Evolutionary conservation across 2,888 invertebrate species (phyloP), one percentile per base, ranked within the genome.

Genomic region (Eumerus sabulonum): DNA sequence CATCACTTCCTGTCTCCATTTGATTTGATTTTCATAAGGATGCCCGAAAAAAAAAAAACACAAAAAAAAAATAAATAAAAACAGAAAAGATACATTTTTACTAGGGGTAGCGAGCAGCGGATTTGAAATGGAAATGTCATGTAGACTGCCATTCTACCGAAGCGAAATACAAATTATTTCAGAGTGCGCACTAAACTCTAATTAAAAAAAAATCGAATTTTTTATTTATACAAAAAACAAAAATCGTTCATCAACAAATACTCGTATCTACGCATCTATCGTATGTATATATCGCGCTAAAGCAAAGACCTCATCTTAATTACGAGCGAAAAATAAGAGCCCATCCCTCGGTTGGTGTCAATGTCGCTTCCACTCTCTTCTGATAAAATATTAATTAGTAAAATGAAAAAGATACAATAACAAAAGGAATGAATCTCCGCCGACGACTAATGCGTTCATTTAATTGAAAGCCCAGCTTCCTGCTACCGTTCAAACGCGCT

Each of bases 81-180:
- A n/a, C n/a, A n/a, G n/a, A n/a, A n/a, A n/a, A n/a, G n/a, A n/a
- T n/a, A n/a, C n/a, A n/a, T n/a, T n/a, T n/a, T 27, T 27, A 7
- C 27, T 27, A 27, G 7, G 35, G 11, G 56, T 50, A 62, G 17
- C 42, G 36, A 50, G 16, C 14, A 18, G 14, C 12, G 17, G 68
- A 70, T 73, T 79, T 79, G 70, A 74, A 79, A 79, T 79, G 79
- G 79, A 79, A 74, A 60, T 74, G 60, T 70, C 79, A 74, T 73
- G 79, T 79, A 54, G 68, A 63, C 73, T 79, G 79, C 73, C 79
- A 79, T 68, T 68, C 63, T 38, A 72, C 56, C 59, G 16, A 54
- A 67, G 63, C 73, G n/a, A 62, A 63, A 63, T 68, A 7, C 7
- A 27, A 68, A 79, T 73, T 73, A 68, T 48, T 44, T 44, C 51